Conservation (phyloP, 2,888 invertebrate genomes). For the Philereme vetulata region DNA sequence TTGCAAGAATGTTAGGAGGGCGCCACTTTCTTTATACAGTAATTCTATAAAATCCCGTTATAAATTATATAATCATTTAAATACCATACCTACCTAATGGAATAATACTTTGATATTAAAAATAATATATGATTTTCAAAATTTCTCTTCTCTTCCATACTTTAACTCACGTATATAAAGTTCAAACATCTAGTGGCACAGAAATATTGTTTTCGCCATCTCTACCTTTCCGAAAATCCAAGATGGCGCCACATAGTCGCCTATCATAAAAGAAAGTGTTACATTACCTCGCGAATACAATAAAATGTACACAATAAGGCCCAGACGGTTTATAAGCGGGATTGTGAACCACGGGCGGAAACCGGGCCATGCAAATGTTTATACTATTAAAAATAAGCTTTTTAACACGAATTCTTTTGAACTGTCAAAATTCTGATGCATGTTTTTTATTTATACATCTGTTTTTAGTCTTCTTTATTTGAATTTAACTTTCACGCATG, state of each 20-base stretch:
- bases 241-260: constrained; percentile 21
- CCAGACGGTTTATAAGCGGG: constrained; percentile 8
- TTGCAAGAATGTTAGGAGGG: too few relatives aligned
- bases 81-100: background rate
- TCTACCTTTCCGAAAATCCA: constrained; percentile 4
- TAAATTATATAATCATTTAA: too few relatives aligned
- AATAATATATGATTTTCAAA: background rate
- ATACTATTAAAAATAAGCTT: constrained; percentile 17
- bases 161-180: too few relatives aligned
- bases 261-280: constrained; percentile 24
- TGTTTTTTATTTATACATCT: background rate
- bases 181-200: too few relatives aligned
- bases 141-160: background rate
- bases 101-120: background rate
- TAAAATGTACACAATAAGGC: constrained; percentile 2
- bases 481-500: too few relatives aligned
- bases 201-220: background rate
- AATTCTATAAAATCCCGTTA: too few relatives aligned
- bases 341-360: constrained; percentile 15
- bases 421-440: constrained; percentile 3
- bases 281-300: constrained; percentile 23
- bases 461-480: too few relatives aligned
- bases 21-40: too few relatives aligned
- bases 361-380: constrained; percentile 17
- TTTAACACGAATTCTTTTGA: constrained; percentile 19